Base-by-base conservation (phyloP, 2,888 invertebrate genomes). In the Pammene fasciana region DNA sequence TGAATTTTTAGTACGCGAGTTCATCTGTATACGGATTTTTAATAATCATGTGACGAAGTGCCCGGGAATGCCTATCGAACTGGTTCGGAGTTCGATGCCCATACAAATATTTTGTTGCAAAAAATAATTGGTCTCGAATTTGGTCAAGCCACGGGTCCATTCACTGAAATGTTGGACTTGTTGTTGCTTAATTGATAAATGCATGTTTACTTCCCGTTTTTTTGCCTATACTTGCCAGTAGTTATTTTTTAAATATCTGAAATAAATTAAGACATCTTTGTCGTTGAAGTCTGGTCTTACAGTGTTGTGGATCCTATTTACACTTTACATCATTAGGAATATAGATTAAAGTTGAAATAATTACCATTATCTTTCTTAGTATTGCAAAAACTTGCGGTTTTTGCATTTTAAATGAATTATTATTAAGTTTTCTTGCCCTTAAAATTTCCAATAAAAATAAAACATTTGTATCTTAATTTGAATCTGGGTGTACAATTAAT, bases 1-100 rank as follows among this genome's bases (percentile, higher is more conserved):
- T 85, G 85, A 87, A 88, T 88, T 86, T 88, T 87, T 84, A 86
- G 79, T 82, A 76, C 77, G 18, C 75, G 75, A 81, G 78, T 81
- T 78, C 76, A 77, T 73, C 65, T 73, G 71, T 72, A 70, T 67
- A 70, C 66, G 57, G 57, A 74, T 72, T 71, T 71, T 67, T 64
- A 65, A 71, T 75, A 71, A 75, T 73, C 71, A 72, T 67, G 67
- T 71, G 67, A 67, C 62, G 62, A 59, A 56, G 70, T 67, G 70
- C 66, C 41, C 67, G 50, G 34, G 66, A 67, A 67, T 67, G 66
- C 70, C 56, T 61, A 67, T 67, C 70, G 59, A 67, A 71, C 71
- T 67, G 67, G 71, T 67, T 64, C 67, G 71, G 67, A 67, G 67
- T 67, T 71, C 71, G 71, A 71, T 67, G 67, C 64, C 67, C 67